These are phyloP conservation scores for Falco berigora DNA, from an alignment of 2,797 vertebrate species.

Conservation along the genomic window DNA sequence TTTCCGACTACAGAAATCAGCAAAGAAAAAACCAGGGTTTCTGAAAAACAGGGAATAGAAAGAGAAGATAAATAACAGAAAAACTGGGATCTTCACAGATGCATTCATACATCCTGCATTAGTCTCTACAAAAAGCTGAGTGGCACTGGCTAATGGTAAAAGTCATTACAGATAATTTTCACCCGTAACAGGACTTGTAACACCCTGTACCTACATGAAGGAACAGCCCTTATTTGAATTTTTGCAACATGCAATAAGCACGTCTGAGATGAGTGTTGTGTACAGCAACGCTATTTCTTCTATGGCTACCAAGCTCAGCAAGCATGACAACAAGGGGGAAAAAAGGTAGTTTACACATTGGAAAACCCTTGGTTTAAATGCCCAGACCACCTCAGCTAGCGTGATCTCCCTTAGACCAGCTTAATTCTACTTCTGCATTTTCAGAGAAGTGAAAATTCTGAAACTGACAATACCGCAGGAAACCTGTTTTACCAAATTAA, in stretches of 20 bases:
- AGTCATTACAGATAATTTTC: neutral
- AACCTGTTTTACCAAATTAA: neutral
- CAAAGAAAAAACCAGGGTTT: neutral
- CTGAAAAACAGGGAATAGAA: neutral
- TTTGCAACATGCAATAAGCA: fast-evolving
- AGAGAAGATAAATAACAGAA: neutral
- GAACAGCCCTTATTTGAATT: neutral
- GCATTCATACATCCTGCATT: neutral
- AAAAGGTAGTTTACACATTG: fast-evolving
- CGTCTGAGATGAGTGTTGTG: fast-evolving
- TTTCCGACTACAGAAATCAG: neutral
- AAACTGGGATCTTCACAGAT: neutral
- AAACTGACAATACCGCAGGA: neutral
- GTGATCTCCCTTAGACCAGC: neutral
- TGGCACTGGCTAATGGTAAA: neutral
- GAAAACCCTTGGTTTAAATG: neutral
- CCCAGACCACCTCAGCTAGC: neutral
- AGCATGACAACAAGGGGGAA: too few relatives aligned
- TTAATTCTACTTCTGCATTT: neutral
- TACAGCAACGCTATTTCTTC: too few relatives aligned
- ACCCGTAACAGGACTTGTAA: neutral
- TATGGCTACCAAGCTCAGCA: neutral
- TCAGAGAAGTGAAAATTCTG: neutral
- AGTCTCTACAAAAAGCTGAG: neutral
- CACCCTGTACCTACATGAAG: fast-evolving